A percentile compares a stretch with the other conserved stretches of the same genome.
Conservation (phyloP, 2,888 invertebrate species). For the Zaprionus lineosus region DNA sequence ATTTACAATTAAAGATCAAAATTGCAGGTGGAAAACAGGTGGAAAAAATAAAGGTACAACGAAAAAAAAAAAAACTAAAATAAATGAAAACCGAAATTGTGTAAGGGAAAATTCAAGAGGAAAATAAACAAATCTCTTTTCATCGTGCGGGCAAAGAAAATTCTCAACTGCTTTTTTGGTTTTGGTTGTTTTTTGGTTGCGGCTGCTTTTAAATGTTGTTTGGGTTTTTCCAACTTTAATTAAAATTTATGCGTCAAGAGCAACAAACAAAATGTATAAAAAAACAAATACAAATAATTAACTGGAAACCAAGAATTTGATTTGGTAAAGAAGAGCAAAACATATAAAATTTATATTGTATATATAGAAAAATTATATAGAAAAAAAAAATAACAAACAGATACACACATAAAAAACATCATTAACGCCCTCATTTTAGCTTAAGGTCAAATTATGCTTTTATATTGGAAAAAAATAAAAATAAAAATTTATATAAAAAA, state of each 20-base stretch:
- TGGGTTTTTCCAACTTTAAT: slow-evolving; percentile 64
- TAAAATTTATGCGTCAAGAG: slow-evolving; percentile 69
- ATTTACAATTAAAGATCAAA: slow-evolving; percentile 63
- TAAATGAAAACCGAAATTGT: slow-evolving; percentile 5
- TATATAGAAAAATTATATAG: too few species aligned
- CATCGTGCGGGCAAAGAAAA: slow-evolving; percentile 15
- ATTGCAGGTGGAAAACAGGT: slow-evolving; percentile 10
- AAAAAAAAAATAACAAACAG: slow-evolving; percentile 32
- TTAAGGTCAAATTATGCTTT: slow-evolving; percentile 78
- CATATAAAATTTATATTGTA: too few species aligned
- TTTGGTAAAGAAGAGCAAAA: slow-evolving; percentile 16
- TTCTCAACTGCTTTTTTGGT: slow-evolving; percentile 25
- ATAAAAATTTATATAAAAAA: slow-evolving; percentile 19
- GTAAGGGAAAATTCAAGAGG: slow-evolving; percentile 26
- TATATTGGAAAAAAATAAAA: too few species aligned
- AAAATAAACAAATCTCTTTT: slow-evolving; percentile 9
- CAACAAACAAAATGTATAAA: slow-evolving; percentile 42
- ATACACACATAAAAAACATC: slow-evolving; percentile 58
- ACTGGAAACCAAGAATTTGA: slow-evolving; percentile 38
- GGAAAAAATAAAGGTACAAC: slow-evolving; percentile 11
- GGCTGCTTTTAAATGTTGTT: slow-evolving; percentile 26
- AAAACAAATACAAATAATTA: slow-evolving; percentile 44
- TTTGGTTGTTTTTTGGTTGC: slow-evolving; percentile 33
- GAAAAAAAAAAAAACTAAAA: slow-evolving; percentile 3
- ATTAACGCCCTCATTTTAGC: slow-evolving; percentile 79